Evolutionary conservation across 2,888 invertebrate genomes (phyloP).

Genomic region (Sinodicranocentrus sp.): DNA sequence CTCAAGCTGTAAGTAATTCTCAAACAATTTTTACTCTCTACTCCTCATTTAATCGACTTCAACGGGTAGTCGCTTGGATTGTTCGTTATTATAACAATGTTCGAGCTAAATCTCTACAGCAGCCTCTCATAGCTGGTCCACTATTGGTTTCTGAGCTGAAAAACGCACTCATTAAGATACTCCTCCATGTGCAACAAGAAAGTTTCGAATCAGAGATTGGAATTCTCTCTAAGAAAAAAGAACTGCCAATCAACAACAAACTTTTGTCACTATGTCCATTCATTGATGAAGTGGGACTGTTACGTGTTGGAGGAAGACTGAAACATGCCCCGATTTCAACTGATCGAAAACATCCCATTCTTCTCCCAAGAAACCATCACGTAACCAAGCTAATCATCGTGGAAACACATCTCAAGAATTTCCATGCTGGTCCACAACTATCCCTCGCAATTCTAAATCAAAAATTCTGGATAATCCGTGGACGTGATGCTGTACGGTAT

Average conservation of each 20-base stretch:
- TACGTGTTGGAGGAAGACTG: conserved; percentile 76
- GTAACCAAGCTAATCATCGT: conserved; percentile 58
- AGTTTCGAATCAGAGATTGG: conserved; percentile 12
- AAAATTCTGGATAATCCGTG: conserved; percentile 63
- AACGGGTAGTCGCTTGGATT: not conserved
- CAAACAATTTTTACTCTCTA: not conserved
- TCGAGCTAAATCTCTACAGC: not conserved
- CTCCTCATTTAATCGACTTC: not conserved
- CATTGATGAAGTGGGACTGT: conserved; percentile 50
- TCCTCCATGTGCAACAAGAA: not conserved
- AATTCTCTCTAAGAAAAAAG: not conserved
- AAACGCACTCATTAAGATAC: not conserved
- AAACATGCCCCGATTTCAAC: conserved; percentile 72
- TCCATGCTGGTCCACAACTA: conserved; percentile 66
- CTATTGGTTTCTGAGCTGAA: not conserved
- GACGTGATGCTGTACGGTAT: conserved; percentile 32
- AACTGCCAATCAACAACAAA: conserved; percentile 3
- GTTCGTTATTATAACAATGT: not conserved
- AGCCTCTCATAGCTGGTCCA: not conserved
- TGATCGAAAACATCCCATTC: conserved; percentile 64
- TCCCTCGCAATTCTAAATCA: conserved; percentile 30
- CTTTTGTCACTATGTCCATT: conserved; percentile 65
- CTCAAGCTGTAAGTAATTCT: no score
- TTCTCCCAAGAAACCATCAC: conserved; percentile 33
- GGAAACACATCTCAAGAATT: conserved; percentile 51